Evolutionary conservation across 2,888 invertebrate genomes (phyloP), one percentile per base, ranked within the genome.

Genomic region (Piscicola geometra): DNA sequence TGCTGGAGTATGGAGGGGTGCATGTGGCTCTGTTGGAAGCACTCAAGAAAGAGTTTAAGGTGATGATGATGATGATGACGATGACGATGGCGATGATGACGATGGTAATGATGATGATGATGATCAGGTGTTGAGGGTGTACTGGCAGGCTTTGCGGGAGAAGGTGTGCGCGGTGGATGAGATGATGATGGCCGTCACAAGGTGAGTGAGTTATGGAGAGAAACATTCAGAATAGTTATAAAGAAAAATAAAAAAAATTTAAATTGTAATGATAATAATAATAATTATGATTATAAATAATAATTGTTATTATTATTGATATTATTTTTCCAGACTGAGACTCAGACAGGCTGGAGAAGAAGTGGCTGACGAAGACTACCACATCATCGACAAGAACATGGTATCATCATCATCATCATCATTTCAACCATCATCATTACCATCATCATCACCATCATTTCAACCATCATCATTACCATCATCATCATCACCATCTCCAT

Each of bases 181-280:
- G 84, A 82, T 92, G 67, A 88, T 89, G 81, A 91, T 91, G 89
- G 90, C 90, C 56, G 90, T 89, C 81, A 88, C 89, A 79, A 86
- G 90, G 74, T 56, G 5, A n/a, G n/a, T n/a, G n/a, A n/a, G n/a
- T n/a, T n/a, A n/a, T n/a, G n/a, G n/a, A n/a, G n/a, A n/a, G n/a
- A n/a, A n/a, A n/a, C n/a, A n/a, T n/a, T n/a, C n/a, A n/a, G n/a
- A n/a, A n/a, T n/a, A n/a, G n/a, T n/a, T n/a, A n/a, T n/a, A n/a
- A n/a, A n/a, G n/a, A n/a, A n/a, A n/a, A n/a, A n/a, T n/a, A n/a
- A n/a, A n/a, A n/a, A n/a, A n/a, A n/a, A n/a, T n/a, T n/a, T n/a
- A n/a, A n/a, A n/a, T n/a, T n/a, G n/a, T n/a, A n/a, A n/a, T n/a
- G n/a, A n/a, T n/a, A 47, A 47, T 47, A 47, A 15, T 47, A 9